Conservation (phyloP, 1,140 invertebrate species). For the Drosophila parvula region DNA sequence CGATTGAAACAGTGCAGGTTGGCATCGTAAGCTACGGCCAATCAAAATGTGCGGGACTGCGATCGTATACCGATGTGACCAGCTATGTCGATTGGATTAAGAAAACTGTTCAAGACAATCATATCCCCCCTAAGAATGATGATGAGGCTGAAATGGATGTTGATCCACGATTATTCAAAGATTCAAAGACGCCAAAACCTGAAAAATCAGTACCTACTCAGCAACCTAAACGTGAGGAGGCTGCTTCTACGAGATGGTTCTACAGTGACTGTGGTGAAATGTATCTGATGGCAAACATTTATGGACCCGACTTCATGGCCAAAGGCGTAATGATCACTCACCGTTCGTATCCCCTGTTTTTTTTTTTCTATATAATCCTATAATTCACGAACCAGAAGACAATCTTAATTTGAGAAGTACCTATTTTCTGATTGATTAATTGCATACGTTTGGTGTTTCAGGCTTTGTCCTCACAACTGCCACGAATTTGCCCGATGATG, state of each 20-base stretch:
- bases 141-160: too few relatives aligned
- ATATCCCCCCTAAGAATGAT: background rate
- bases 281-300: background rate
- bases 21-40: background rate
- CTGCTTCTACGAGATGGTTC: background rate
- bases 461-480: constrained; percentile 6
- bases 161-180: background rate
- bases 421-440: too few relatives aligned
- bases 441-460: background rate
- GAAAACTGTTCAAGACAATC: background rate
- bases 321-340: constrained; percentile 10
- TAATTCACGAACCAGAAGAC: too few relatives aligned
- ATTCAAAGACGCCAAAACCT: too few relatives aligned
- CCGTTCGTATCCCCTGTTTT: background rate
- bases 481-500: background rate
- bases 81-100: background rate
- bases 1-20: background rate
- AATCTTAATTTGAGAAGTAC: too few relatives aligned
- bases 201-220: too few relatives aligned
- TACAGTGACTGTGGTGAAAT: background rate
- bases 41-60: background rate
- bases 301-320: constrained; percentile 6
- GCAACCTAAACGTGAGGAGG: background rate
- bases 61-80: background rate
- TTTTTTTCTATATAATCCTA: background rate